Evolutionary conservation across 2,113 vertebrate species (phyloP).

Genomic region (Syngnathoides biaculeatus): DNA sequence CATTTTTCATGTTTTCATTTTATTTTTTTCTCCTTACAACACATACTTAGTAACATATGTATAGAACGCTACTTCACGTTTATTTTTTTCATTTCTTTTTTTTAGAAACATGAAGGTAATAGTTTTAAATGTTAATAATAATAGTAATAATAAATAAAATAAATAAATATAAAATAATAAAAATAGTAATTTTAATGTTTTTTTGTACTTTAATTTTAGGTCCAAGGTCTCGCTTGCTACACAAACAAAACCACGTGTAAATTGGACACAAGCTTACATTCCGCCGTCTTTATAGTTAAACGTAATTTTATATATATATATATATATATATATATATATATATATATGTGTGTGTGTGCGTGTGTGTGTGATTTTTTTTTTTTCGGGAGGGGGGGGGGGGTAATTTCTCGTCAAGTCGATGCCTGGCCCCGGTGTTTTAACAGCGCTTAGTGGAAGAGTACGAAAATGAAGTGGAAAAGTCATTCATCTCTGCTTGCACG

Average conservation of each 20-base stretch:
- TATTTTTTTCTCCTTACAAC: not conserved
- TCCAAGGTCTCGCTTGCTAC: constrained; percentile 62
- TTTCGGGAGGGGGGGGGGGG: constrained; percentile 51
- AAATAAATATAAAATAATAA: no score
- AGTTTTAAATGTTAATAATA: no score
- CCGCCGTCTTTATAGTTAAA: constrained; percentile 61
- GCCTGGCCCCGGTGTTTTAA: constrained; percentile 97
- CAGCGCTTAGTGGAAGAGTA: constrained; percentile 97
- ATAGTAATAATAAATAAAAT: no score
- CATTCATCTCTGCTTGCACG: constrained; percentile 99
- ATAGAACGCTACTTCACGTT: not conserved
- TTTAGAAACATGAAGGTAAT: not conserved
- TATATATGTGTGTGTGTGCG: no score
- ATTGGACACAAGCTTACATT: constrained; percentile 79
- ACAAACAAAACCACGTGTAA: constrained; percentile 80
- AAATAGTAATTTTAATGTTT: not conserved
- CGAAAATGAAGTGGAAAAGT: constrained; percentile 99
- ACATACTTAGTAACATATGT: not conserved
- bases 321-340: no score
- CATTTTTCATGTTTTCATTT: not conserved
- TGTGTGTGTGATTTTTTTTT: no score
- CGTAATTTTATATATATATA: no score
- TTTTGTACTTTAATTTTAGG: constrained; percentile 6
- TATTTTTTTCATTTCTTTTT: not conserved
- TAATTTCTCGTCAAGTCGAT: constrained; percentile 93